phyloP scores from a whole-genome alignment of 2,888 invertebrate species.

The Brenthis ino region DNA sequence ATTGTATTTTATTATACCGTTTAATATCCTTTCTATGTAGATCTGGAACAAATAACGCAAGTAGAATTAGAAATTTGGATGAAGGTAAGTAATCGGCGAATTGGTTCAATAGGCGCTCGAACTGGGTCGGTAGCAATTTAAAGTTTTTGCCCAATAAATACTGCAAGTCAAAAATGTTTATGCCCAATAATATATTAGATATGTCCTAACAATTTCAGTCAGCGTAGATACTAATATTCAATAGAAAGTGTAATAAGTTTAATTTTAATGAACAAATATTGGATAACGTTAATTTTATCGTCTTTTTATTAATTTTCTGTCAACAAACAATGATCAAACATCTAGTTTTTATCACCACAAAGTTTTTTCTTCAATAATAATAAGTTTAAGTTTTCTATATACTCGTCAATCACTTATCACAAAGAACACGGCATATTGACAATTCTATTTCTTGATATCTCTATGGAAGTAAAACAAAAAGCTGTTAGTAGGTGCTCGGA shows the following conservation, averaged over 20 bases:
- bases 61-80: conserved; percentile 52
- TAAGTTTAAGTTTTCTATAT: too few relatives aligned
- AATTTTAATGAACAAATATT: too few relatives aligned
- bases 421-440: background rate
- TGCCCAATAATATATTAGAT: conserved; percentile 34
- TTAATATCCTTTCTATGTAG: too few relatives aligned
- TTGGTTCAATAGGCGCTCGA: conserved; percentile 68
- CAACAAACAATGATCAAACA: too few relatives aligned
- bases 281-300: too few relatives aligned
- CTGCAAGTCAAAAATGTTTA: conserved; percentile 63
- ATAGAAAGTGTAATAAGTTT: too few relatives aligned
- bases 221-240: background rate
- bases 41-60: conserved; percentile 29
- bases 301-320: too few relatives aligned
- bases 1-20: too few relatives aligned
- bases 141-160: conserved; percentile 78
- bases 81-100: conserved; percentile 62
- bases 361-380: too few relatives aligned
- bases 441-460: conserved; percentile 37
- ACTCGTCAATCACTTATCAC: too few relatives aligned
- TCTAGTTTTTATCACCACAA: too few relatives aligned
- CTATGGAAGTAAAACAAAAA: conserved; percentile 52
- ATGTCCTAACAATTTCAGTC: background rate
- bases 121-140: conserved; percentile 79
- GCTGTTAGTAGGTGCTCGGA: conserved; percentile 48